These are phyloP conservation scores for Pandemis heparana DNA, from an alignment of 2,888 invertebrate genomes.

Conservation along the genomic window DNA sequence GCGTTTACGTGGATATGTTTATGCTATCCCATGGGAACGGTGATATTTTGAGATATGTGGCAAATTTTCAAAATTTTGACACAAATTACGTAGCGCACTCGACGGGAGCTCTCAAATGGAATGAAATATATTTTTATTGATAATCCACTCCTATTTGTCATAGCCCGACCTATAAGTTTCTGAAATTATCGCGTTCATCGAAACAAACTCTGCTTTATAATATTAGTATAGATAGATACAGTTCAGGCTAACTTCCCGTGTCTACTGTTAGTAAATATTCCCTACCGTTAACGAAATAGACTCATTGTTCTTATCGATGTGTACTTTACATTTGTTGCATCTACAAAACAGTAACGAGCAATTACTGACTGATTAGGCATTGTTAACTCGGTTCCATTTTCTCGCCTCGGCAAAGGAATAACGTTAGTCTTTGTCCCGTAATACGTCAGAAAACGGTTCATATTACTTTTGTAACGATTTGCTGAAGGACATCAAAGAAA, in stretches of 20 bases:
- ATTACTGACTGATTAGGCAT: slow-evolving; percentile 16
- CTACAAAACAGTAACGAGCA: slow-evolving; percentile 11
- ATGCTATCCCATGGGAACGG: no score
- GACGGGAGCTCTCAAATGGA: no score
- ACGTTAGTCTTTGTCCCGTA: slow-evolving; percentile 6
- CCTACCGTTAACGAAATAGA: slow-evolving; percentile 32
- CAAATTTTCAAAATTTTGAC: no score
- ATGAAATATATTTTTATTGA: no score
- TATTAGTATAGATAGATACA: neutral
- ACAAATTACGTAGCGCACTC: no score
- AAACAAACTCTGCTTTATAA: no score
- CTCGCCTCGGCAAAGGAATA: neutral
- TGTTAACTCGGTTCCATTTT: slow-evolving; percentile 13
- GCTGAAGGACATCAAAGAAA: neutral
- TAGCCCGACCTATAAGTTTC: no score
- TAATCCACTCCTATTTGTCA: no score
- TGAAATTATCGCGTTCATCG: no score
- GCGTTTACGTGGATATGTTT: no score
- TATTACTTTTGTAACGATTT: neutral
- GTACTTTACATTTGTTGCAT: slow-evolving; percentile 9
- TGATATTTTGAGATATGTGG: no score
- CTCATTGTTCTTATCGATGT: slow-evolving; percentile 39
- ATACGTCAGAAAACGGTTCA: neutral
- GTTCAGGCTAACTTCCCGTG: neutral
- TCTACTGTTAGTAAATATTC: slow-evolving; percentile 34